Percentiles rank a stretch among this genome's conserved stretches.
These are phyloP conservation scores for Maniola hyperantus DNA, from an alignment of 2,888 invertebrate species.

Conservation along the genomic window DNA sequence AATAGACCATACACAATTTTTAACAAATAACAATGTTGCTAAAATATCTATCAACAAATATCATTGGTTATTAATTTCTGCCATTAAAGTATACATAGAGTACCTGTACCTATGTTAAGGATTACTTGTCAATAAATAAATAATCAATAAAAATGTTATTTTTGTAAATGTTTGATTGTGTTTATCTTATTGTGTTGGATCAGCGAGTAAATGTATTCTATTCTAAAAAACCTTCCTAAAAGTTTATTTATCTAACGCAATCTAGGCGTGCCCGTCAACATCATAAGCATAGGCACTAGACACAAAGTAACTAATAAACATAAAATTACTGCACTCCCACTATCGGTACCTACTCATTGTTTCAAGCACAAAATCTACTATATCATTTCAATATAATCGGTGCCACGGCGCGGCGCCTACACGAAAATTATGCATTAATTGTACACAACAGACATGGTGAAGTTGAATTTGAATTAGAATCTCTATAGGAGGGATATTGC, in stretches of 20 bases:
- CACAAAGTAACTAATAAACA: slow-evolving; percentile 50
- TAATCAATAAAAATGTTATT: no score
- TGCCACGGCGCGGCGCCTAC: slow-evolving; percentile 68
- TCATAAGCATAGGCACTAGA: slow-evolving; percentile 14
- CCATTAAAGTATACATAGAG: no score
- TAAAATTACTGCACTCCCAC: slow-evolving; percentile 69
- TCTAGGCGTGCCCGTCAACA: slow-evolving; percentile 22
- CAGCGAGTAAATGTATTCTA: no score
- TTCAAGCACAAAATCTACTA: slow-evolving; percentile 55
- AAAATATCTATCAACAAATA: no score
- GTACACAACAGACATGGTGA: slow-evolving; percentile 33
- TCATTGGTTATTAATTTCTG: background rate
- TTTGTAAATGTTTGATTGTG: no score
- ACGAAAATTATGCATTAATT: slow-evolving; percentile 51
- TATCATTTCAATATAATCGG: slow-evolving; percentile 71
- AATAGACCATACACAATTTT: no score
- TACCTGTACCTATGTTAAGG: background rate
- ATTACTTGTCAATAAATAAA: background rate
- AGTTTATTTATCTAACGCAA: slow-evolving; percentile 1
- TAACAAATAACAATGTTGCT: no score
- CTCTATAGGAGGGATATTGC: slow-evolving; percentile 15
- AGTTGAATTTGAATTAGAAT: slow-evolving; percentile 33
- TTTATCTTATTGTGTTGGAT: no score
- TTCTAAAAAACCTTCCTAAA: background rate
- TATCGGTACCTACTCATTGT: slow-evolving; percentile 67